Base-by-base conservation (phyloP, 1,140 invertebrate species). In the Sarcophaga peregrina region DNA sequence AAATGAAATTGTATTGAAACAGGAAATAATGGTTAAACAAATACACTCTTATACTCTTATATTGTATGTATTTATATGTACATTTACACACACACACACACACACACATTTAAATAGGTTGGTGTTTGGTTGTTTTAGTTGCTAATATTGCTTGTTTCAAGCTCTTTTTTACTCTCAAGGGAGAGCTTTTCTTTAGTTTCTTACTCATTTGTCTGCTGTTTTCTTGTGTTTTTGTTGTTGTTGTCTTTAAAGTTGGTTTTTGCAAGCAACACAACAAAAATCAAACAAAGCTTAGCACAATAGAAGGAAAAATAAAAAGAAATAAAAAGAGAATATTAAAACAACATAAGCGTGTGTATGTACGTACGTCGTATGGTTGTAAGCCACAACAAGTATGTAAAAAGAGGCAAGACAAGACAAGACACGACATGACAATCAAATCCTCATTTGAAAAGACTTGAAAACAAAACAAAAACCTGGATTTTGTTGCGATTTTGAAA, bases 1-100 rank as follows among this genome's bases (percentile, higher is more conserved):
- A 37, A 37, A 37, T 37, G 25, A 37, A 37, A 37, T 37, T 37
- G 25, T 37, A 37, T 37, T n/a, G 58, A n/a, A 62, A 25, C 62
- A 68, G 62, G 62, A 68, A 68, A 68, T 68, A 68, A 68, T 20
- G 62, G 62, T 25, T 68, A 68, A 68, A 68, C 62, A 68, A 68
- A 68, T 68, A 68, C n/a, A 68, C 62, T 68, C 20, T 20, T 8
- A 68, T 8, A 68, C 52, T 58, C 52, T 15, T 58, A 58, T 13
- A 58, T 37, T 37, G 25, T 37, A 37, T 37, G 4, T 37, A 37
- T 37, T 2, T 37, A 37, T 37, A 37, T 37, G 25, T 7, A 13
- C 52, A 58, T 13, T 10, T n/a, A n/a, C 13, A 15, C 54, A 58
- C 0, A 13, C 13, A 58, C 13, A 13, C 13, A 15, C 15, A 58